Percentiles rank a stretch among this genome's conserved stretches.
Conservation (phyloP, 2,888 invertebrate species). For the Meloe dianella region DNA sequence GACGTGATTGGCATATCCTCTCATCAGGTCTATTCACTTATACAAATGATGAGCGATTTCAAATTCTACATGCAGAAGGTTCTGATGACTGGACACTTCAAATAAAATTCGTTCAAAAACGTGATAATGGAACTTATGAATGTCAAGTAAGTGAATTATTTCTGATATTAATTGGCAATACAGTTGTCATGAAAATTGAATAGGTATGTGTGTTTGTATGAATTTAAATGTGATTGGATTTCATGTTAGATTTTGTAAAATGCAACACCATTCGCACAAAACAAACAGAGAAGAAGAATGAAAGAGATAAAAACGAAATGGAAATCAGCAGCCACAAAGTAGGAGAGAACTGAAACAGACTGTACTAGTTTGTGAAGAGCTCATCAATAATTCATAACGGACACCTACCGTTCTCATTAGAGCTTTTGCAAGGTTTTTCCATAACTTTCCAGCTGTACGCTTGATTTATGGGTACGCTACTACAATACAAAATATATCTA, state of each 20-base stretch:
- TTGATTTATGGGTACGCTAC: slow-evolving; percentile 3
- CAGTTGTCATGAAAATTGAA: background rate
- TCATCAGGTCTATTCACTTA: slow-evolving; percentile 89
- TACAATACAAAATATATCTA: slow-evolving; percentile 5
- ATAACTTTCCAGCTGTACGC: slow-evolving; percentile 5
- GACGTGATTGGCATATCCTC: slow-evolving; percentile 92
- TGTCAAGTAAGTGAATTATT: slow-evolving; percentile 75
- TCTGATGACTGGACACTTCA: slow-evolving; percentile 94
- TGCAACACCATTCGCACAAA: background rate
- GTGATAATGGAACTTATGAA: slow-evolving; percentile 93
- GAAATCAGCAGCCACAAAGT: background rate
- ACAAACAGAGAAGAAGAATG: background rate
- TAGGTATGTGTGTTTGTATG: background rate
- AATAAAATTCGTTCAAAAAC: slow-evolving; percentile 91
- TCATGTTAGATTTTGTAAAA: background rate
- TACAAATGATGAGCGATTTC: slow-evolving; percentile 87
- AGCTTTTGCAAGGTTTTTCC: slow-evolving; percentile 7
- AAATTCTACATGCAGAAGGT: slow-evolving; percentile 80
- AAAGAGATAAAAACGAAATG: background rate
- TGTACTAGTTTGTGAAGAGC: slow-evolving; percentile 5
- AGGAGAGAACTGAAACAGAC: slow-evolving; percentile 1
- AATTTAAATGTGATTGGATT: background rate
- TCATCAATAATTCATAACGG: slow-evolving; percentile 17
- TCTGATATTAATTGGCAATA: background rate
- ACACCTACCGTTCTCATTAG: slow-evolving; percentile 12